A percentile compares a stretch with the other conserved stretches of the same genome.
These are phyloP conservation scores for Myotis planiceps DNA, from an alignment of 2,797 vertebrate species.

Conservation along the genomic window DNA sequence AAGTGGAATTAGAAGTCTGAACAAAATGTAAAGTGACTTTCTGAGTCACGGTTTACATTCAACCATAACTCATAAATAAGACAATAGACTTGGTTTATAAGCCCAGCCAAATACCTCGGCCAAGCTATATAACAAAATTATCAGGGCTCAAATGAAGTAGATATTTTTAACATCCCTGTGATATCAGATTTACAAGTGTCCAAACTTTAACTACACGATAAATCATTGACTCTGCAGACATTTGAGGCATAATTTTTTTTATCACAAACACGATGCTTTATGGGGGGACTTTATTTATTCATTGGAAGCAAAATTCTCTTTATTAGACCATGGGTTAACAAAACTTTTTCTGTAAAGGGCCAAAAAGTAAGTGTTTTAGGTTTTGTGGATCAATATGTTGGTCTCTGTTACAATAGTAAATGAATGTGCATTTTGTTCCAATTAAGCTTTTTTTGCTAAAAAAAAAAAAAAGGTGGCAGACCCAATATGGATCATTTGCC, in stretches of 20 bases:
- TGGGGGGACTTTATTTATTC: not conserved
- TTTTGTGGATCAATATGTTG: not conserved
- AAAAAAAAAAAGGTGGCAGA: not conserved
- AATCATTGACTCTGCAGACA: not conserved
- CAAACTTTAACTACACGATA: not conserved
- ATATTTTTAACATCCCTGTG: slow-evolving; percentile 20
- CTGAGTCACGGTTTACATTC: not conserved
- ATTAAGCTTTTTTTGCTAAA: not conserved
- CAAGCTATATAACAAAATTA: not conserved
- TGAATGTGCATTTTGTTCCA: not conserved
- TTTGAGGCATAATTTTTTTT: slow-evolving; percentile 15
- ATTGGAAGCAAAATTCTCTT: not conserved
- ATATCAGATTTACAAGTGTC: not conserved
- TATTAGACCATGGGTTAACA: not conserved
- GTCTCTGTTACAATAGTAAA: not conserved
- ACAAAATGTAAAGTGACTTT: slow-evolving; percentile 13
- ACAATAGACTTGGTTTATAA: not conserved
- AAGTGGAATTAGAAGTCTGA: not conserved
- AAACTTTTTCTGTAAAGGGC: not conserved
- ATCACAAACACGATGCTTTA: not conserved
- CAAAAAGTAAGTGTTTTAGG: not conserved
- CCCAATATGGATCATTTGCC: not conserved
- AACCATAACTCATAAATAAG: not conserved
- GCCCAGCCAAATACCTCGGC: not conserved
- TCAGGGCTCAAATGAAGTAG: slow-evolving; percentile 4